Base-by-base conservation (phyloP, 2,888 invertebrate species). In the Eurytoma californica region DNA sequence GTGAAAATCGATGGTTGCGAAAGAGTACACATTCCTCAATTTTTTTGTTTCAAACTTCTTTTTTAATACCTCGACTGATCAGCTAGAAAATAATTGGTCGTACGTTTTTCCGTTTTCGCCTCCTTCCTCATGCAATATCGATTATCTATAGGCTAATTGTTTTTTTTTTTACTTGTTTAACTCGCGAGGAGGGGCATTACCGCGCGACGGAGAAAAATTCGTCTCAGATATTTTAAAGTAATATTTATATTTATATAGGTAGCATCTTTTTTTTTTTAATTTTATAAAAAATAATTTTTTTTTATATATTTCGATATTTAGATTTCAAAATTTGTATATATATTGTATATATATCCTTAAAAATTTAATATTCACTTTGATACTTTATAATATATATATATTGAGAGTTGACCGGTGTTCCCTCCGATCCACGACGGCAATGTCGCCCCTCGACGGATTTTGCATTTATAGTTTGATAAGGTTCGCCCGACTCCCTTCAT, bases 221-320 rank as follows among this genome's bases (percentile, higher is more conserved):
- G 58, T 39, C 24, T 24, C 18, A 14, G 12, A n/a, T 57, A 39
- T 65, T 63, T 39, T 18, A 70, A 74, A 24, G 18, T 49, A 66
- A 58, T 14, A 51, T 68, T 53, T 55, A 39, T 39, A 16, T 47
- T 16, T 24, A 63, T 24, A 63, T 70, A 30, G 58, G n/a, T 66
- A 58, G n/a, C 7, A 24, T 68, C 39, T 39, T 39, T 39, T 30
- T 30, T 30, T 30, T 7, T 78, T 72, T 57, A 65, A 60, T 75
- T 80, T 73, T 69, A 74, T 66, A 80, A 76, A 80, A 67, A 63
- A 68, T 63, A 30, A 76, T 76, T 63, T 74, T 70, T 58, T 49
- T 68, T 76, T 77, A 53, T 58, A 60, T 53, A 14, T 18, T 58
- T 70, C 30, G 57, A 61, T 47, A 65, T 70, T 69, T 65, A 70